Evolutionary conservation across 1,140 invertebrate species (phyloP), one percentile per base, ranked within the genome.

Genomic region (Bemisia tabaci): DNA sequence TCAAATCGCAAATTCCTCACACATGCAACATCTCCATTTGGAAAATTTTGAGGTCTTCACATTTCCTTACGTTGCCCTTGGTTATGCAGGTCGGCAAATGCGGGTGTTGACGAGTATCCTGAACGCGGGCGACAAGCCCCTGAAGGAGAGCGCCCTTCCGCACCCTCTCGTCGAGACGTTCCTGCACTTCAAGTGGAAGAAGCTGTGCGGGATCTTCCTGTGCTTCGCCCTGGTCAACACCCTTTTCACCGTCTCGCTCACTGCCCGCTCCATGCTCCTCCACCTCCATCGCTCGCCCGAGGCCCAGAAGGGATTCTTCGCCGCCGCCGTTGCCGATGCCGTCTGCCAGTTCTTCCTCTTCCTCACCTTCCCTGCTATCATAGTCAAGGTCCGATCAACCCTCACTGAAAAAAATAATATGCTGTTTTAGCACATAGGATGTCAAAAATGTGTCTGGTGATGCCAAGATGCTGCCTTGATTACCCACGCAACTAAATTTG

Each of bases 81-180:
- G 65, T 12, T 23, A 63, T 17, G 17, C 60, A 22, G 39, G 59
- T 2, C 71, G 72, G 66, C 74, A 76, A 63, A 80, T 83, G 77
- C 77, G 77, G 71, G 79, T 82, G 0, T 74, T 82, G 2, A 76
- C 80, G 62, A 78, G 80, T 2, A 67, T 83, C 2, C 68, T 82
- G 2, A 76, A 80, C 68, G 78, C 78, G 58, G 79, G 79, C 1
- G 81, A 79, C 26, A 74, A 78, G 69, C 74, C 76, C 26, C 73
- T 76, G 2, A 77, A 82, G 64, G 76, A 77, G 59, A 77, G 77
- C 65, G 71, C 84, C 21, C 74, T 81, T 5, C 74, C 75, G 26
- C 80, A 82, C 70, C 80, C 80, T 2, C 64, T 82, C 11, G 70
- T 79, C 5, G 78, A 81, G 69, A 73, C 76, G n/a, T 81, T 81